Conservation (phyloP, 2,113 vertebrate species). For the Neogale vison region DNA sequence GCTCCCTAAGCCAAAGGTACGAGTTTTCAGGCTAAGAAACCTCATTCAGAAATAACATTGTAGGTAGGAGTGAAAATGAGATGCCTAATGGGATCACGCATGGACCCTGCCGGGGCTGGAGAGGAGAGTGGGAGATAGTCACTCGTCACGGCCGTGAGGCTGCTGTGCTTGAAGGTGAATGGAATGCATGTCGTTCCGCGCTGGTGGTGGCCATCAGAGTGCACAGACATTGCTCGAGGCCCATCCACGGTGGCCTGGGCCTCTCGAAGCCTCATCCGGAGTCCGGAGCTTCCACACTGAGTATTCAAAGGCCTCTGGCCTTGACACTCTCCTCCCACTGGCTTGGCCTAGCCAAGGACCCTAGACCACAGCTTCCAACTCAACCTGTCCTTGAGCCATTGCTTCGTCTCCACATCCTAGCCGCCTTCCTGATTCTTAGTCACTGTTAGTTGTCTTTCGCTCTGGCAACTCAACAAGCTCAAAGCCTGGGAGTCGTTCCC, state of each 20-base stretch:
- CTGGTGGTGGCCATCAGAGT: not conserved
- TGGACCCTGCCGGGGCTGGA: not conserved
- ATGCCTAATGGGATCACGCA: too few relatives aligned
- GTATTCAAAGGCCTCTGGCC: not conserved
- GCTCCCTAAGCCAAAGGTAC: not conserved
- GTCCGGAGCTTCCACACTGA: not conserved
- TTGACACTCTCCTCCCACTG: not conserved
- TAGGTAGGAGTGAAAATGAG: not conserved
- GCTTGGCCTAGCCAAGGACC: not conserved
- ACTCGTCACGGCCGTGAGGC: accelerated
- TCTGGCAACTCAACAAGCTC: not conserved
- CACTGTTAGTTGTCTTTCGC: not conserved
- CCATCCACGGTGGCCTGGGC: accelerated
- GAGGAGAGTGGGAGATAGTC: not conserved
- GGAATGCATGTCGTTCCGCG: accelerated
- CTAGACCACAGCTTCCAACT: not conserved
- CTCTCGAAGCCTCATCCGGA: not conserved
- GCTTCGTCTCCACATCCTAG: not conserved
- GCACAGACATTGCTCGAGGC: accelerated
- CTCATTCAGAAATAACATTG: not conserved
- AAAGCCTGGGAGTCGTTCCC: not conserved
- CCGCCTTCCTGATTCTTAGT: not conserved
- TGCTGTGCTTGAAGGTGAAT: not conserved
- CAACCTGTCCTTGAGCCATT: too few relatives aligned
- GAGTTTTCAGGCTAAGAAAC: not conserved